These are phyloP conservation scores for Paedocypris sp. DNA, from an alignment of 2,113 vertebrate species.

Conservation along the genomic window DNA sequence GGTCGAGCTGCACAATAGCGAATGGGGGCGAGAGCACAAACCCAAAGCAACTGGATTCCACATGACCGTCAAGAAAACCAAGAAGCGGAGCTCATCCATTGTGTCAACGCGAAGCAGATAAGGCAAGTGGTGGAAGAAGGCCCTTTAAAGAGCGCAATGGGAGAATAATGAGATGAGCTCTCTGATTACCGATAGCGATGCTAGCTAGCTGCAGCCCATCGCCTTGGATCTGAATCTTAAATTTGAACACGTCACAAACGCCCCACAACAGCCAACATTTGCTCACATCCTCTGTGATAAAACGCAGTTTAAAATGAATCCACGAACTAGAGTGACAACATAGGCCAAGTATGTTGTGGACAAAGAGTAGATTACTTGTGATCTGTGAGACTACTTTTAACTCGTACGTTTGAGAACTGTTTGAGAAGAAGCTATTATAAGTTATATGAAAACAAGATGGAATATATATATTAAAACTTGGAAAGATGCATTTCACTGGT, in stretches of 20 bases:
- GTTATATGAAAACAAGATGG: no score
- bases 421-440: no score
- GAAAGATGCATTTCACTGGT: neutral
- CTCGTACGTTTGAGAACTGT: no score
- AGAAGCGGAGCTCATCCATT: slow-evolving; percentile 14
- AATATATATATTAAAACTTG: neutral
- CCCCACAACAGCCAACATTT: slow-evolving; percentile 18
- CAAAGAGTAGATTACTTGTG: no score
- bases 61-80: slow-evolving; percentile 27
- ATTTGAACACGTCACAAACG: slow-evolving; percentile 30
- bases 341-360: no score
- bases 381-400: no score
- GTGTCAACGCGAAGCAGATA: slow-evolving; percentile 18
- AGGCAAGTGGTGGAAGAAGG: slow-evolving; percentile 33
- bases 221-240: slow-evolving; percentile 17
- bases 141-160: slow-evolving; percentile 37
- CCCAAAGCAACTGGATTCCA: slow-evolving; percentile 24
- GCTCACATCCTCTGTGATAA: neutral
- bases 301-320: neutral
- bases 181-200: slow-evolving; percentile 38
- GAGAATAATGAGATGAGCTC: slow-evolving; percentile 42
- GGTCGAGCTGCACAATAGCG: slow-evolving; percentile 18
- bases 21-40: slow-evolving; percentile 28
- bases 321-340: no score
- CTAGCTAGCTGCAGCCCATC: slow-evolving; percentile 22